Base-by-base conservation (phyloP, 2,888 invertebrate genomes). In the Hirudinaria manillensis region DNA sequence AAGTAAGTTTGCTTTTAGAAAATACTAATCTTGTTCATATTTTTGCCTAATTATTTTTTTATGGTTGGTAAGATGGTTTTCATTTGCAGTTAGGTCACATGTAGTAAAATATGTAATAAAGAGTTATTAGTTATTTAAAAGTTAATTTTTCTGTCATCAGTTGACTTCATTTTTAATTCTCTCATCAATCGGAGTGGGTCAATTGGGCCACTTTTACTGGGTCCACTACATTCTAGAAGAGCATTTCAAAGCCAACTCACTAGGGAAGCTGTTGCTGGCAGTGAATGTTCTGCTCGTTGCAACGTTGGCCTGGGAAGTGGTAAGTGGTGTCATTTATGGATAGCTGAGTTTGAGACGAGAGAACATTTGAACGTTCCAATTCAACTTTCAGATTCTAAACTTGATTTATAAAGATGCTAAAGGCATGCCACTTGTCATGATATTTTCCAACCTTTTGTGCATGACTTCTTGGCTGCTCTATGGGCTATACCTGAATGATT, bases 401-500 rank as follows among this genome's bases (percentile, higher is more conserved):
- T 66, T 81, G 51, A 34, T 75, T 2, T 75, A 79, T 51, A 78
- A 79, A 74, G 79, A 77, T 75, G 78, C 80, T 0, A 78, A 80
- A 7, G 79, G 79, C 24, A 77, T 81, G 75, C 79, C 81, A 0
- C n/a, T 77, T 34, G 72, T 78, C 21, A 78, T 81, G 79, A 29
- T 80, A 55, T 66, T 80, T 29, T 77, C 79, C 2, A 79, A 79
- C 10, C 45, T 77, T 10, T 38, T 78, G 19, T 80, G 80, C 71
- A 72, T 75, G 21, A 27, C 76, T 29, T 78, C 78, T 19, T 81
- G 81, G 81, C 76, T 80, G n/a, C 27, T 77, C 38, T 81, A 80
- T 56, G 81, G 81, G 13, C 56, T 78, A 16, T 70, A 81, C 74
- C 77, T 81, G 53, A 76, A 79, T 21, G 81, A 81, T 76, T 65